Percentiles rank a stretch among this genome's conserved stretches.
These are phyloP conservation scores for Baronia brevicornis DNA, from an alignment of 2,888 invertebrate species.

Conservation along the genomic window DNA sequence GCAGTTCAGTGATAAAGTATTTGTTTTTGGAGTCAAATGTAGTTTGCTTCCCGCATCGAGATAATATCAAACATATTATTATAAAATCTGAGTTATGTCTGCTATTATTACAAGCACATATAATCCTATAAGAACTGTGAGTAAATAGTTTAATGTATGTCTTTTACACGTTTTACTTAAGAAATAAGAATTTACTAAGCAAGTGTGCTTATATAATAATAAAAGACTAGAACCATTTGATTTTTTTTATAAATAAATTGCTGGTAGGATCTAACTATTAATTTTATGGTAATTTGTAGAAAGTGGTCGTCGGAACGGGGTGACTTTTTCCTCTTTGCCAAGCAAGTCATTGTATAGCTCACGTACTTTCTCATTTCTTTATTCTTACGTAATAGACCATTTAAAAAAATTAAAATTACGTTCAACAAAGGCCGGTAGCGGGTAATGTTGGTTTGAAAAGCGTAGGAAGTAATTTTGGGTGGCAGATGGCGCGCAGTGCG, in stretches of 20 bases:
- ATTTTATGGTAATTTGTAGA: constrained; percentile 57
- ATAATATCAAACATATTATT: too few species aligned
- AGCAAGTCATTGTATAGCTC: constrained; percentile 46
- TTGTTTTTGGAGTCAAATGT: too few species aligned
- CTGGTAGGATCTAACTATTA: constrained; percentile 52
- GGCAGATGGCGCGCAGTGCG: constrained; percentile 56
- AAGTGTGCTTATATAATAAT: too few species aligned
- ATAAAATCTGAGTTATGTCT: too few species aligned
- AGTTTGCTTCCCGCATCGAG: too few species aligned
- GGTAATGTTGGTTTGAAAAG: constrained; percentile 45
- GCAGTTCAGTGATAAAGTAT: too few species aligned
- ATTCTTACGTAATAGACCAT: constrained; percentile 46
- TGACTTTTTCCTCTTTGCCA: constrained; percentile 47
- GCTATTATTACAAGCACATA: too few species aligned
- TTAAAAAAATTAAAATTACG: constrained; percentile 51
- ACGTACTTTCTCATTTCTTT: constrained; percentile 63
- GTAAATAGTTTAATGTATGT: too few species aligned
- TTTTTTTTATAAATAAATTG: constrained; percentile 38
- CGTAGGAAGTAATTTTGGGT: constrained; percentile 63
- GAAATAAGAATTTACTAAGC: too few species aligned
- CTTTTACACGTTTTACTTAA: too few species aligned
- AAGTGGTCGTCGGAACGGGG: constrained; percentile 32
- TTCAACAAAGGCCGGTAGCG: constrained; percentile 44
- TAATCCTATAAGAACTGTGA: too few species aligned
- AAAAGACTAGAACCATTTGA: constrained; percentile 17